Base-by-base conservation (phyloP, 2,113 vertebrate genomes). In the Spilogale gracilis region DNA sequence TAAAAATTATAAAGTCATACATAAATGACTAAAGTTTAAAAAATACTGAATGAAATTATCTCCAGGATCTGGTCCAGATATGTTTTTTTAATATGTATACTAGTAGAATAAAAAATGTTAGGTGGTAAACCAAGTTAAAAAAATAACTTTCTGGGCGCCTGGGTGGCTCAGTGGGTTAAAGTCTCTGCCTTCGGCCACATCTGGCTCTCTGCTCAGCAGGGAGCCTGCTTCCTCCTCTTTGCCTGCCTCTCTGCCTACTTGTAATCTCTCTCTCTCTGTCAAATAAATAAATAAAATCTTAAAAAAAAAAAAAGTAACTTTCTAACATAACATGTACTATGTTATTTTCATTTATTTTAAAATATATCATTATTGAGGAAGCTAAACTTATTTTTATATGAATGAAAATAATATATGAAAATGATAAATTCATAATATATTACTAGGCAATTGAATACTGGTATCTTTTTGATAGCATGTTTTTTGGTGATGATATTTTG, bases 311-410 rank as follows among this genome's bases (percentile, higher is more conserved):
- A 38, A 82, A 89, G 67, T 23, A 1, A 61, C 8, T 13, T 96
- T 91, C 58, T 71, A 83, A 48, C 27, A 78, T 65, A 95, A 7
- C 17, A 43, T 60, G 6, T 90, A 61, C 56, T 63, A 1, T 81
- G 50, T 94, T 91, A 73, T 91, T 69, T 96, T 94, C 38, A 80
- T 97, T 86, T 27, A 76, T 60, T 82, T 95, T 94, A 38, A 69
- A 94, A 54, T 69, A 52, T 67, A 32, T n/a, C 30, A 18, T 92
- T 90, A 69, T 43, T 83, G n/a, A 91, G 32, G 30, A 79, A 61
- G n/a, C 16, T 94, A 48, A 89, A 73, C 27, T 95, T 96, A 78
- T 61, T 65, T 89, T 69, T 69, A 18, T 69, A 38, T 38, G n/a
- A 69, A 20, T 69, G 67, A 38, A 67, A 65, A 65, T 65, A 2